Conservation (phyloP, 2,797 vertebrate species). For the Anomalospiza imberbis region DNA sequence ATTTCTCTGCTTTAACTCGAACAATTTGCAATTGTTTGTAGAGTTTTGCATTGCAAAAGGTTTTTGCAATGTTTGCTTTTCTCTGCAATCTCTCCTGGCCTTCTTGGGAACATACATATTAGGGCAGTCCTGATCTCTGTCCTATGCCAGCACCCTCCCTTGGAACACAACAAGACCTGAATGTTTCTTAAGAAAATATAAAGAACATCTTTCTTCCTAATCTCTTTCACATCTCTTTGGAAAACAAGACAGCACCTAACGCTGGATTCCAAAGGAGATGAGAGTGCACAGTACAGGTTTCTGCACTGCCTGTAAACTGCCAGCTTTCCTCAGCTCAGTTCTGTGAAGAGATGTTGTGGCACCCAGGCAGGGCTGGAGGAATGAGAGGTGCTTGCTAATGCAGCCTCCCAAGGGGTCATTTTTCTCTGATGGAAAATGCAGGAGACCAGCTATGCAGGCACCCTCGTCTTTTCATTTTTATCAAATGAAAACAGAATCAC, state of each 20-base stretch:
- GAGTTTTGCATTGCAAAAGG: constrained; percentile 11
- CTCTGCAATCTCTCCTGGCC: constrained; percentile 15
- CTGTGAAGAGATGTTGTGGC: not conserved
- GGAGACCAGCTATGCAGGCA: not conserved
- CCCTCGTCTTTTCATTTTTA: not conserved
- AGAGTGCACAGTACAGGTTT: not conserved
- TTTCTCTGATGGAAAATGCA: not conserved
- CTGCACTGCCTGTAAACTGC: not conserved
- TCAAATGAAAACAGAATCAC: not conserved
- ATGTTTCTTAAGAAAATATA: not conserved
- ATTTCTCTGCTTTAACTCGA: constrained; percentile 5
- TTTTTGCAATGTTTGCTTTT: constrained; percentile 47
- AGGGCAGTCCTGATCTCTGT: not conserved
- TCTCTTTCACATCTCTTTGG: not conserved
- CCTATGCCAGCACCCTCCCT: not conserved
- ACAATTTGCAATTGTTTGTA: constrained; percentile 7
- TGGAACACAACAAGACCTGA: not conserved
- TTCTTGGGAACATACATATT: not conserved
- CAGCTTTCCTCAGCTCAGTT: not conserved
- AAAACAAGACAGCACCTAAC: not conserved
- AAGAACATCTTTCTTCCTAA: not conserved
- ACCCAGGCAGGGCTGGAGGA: not conserved
- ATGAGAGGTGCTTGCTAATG: not conserved
- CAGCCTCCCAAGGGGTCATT: not conserved
- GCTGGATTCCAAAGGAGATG: not conserved